Base-by-base conservation (phyloP, 1,140 invertebrate genomes). In the Sarcophaga peregrina region DNA sequence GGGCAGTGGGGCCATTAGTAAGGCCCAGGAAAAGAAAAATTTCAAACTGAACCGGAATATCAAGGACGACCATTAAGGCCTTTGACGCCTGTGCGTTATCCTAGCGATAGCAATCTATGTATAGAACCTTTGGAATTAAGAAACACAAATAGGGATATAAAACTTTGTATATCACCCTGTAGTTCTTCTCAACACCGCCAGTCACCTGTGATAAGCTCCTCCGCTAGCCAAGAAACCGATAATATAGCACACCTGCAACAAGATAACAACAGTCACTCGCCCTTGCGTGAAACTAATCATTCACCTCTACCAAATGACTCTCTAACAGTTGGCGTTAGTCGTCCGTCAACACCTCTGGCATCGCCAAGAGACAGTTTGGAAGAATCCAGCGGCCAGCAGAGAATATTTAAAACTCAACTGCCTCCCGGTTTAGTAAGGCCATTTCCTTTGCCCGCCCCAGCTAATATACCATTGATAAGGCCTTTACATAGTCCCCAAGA, bases 361-460 rank as follows among this genome's bases (percentile, higher is more conserved):
- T 37, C 83, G 68, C 13, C 81, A 8, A 11, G 78, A 74, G 72
- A 45, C 17, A 46, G 80, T 20, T 10, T 54, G 11, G 15, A 20
- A 45, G 13, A 13, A 17, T 13, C 75, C 7, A n/a, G 9, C 6
- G 17, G 20, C 9, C 47, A 78, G 25, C 75, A 78, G 25, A 78
- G 75, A 52, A 8, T 52, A 17, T 78, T 50, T 50, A 78, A 52
- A 78, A 50, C 8, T 92, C 17, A 92, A 92, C 25, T 76, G 62
- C 87, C 93, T 46, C 89, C 91, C 15, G 91, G 89, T 7, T 86
- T 92, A 25, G 91, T 92, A 62, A 85, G 92, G 62, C 92, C 92
- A 73, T 75, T 90, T 54, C 88, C 88, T 8, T 45, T 90, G 84
- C 89, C 87, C 80, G 86, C 88, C 37, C 84, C 86, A 58, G 82